Evolutionary conservation across 2,113 vertebrate genomes (phyloP), one percentile per base, ranked within the genome.

Genomic region (Bubalus kerabau): DNA sequence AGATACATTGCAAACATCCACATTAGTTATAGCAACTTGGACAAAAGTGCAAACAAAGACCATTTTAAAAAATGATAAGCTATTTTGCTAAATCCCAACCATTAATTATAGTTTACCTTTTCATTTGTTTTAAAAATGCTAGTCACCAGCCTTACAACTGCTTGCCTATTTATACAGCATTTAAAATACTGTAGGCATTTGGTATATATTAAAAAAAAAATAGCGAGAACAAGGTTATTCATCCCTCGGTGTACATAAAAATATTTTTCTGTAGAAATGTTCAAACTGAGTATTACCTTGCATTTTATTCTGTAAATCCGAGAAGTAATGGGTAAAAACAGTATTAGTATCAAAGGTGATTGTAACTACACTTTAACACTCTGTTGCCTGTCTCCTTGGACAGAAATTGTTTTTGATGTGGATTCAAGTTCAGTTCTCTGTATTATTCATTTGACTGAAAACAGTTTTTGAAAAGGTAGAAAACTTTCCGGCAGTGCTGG

Each of bases 381-480:
- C 57, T 95, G 11, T 67, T 81, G 71, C 78, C 85, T 94, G 67
- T 94, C 30, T 83, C 91, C 67, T 43, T 40, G 57, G 50, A 54
- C 0, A 3, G 83, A 92, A 97, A 86, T 90, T 98, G 50, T 98
- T 98, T 97, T 97, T 91, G 82, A 50, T 98, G 30, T 0, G 0
- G 84, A 59, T 97, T 78, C 81, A 87, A 76, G 76, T 67, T 97
- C 88, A 36, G 0, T 64, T 93, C 60, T 97, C 90, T 96, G 54
- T 88, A 64, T 91, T 67, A 14, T 88, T 95, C 85, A 52, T 78
- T 97, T 8, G 3, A 76, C 32, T 94, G 48, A 96, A 97, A 98
- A 98, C 94, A 98, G 97, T 98, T 98, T 98, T 92, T 98, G 98
- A 98, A 98, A 98, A 99, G 98, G 98, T 98, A 97, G 97, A 99